Evolutionary conservation across 2,888 invertebrate species (phyloP), one percentile per base, ranked within the genome.

Genomic region (Branchipolynoe longqiensis): DNA sequence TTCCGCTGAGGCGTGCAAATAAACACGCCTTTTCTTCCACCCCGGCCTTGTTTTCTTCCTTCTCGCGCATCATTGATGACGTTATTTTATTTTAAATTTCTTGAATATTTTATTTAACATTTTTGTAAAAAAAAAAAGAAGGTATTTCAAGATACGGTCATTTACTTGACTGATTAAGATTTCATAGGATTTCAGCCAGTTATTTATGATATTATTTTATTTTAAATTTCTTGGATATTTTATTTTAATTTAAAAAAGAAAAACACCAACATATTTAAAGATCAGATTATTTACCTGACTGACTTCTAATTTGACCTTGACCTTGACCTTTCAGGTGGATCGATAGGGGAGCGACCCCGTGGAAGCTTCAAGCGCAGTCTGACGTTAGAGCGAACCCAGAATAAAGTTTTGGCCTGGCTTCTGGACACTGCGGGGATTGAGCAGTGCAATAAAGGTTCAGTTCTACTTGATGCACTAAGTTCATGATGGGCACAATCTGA

Each of bases 381-480:
- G 62, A 41, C 82, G 38, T 40, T 89, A 84, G 88, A 88, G n/a
- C 56, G 88, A 3, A 85, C 83, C 94, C 92, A 94, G 93, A 90
- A 90, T 83, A 90, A 92, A 40, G 93, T 94, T n/a, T 91, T 95
- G 41, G 95, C 96, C 78, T 96, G 96, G 96, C 94, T 96, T 74
- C 95, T 96, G 94, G 96, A 96, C 90, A 95, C 96, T 0, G 95
- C 95, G 6, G 95, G 95, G 0, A 95, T 95, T 95, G 85, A 96
- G 95, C 88, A 95, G 95, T 85, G 96, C 96, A 93, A 92, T 88
- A 93, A 92, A 93, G 93, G 94, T 94, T n/a, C n/a, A n/a, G n/a
- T n/a, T n/a, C n/a, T n/a, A n/a, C n/a, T n/a, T n/a, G n/a, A n/a
- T n/a, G n/a, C n/a, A n/a, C n/a, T n/a, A n/a, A n/a, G n/a, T n/a